phyloP scores from a whole-genome alignment of 2,797 vertebrate species.

The Jordanella pulchra region DNA sequence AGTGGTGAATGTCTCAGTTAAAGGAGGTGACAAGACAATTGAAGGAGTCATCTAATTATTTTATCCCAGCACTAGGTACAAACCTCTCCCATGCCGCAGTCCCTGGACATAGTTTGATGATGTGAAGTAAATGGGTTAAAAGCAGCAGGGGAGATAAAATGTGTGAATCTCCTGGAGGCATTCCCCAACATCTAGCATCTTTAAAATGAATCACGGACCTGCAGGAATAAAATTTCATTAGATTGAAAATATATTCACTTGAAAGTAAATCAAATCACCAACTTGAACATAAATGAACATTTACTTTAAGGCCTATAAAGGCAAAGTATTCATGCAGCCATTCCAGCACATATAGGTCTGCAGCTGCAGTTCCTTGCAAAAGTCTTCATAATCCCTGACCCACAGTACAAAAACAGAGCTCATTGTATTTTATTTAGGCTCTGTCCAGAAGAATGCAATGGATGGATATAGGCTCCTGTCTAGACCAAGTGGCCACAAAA shows the following conservation, averaged over 20 bases:
- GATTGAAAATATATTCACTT: slow-evolving; percentile 69
- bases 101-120: slow-evolving; percentile 65
- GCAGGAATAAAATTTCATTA: slow-evolving; percentile 79
- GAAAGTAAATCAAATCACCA: slow-evolving; percentile 76
- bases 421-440: too few species aligned
- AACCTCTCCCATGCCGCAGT: slow-evolving; percentile 62
- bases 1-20: slow-evolving; percentile 73
- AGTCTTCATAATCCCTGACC: neutral
- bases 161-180: slow-evolving; percentile 77
- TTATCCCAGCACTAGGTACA: slow-evolving; percentile 67
- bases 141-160: slow-evolving; percentile 80
- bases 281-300: slow-evolving; percentile 61
- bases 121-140: slow-evolving; percentile 82
- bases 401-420: neutral
- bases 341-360: slow-evolving; percentile 42
- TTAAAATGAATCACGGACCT: slow-evolving; percentile 81
- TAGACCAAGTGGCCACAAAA: too few species aligned
- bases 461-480: too few species aligned
- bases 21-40: slow-evolving; percentile 80
- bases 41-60: slow-evolving; percentile 86
- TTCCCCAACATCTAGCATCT: slow-evolving; percentile 72
- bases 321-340: slow-evolving; percentile 29
- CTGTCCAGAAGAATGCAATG: neutral
- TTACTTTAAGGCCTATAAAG: slow-evolving; percentile 65
- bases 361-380: neutral